Base-by-base conservation (phyloP, 2,113 vertebrate species). In the Onychostoma macrolepis region DNA sequence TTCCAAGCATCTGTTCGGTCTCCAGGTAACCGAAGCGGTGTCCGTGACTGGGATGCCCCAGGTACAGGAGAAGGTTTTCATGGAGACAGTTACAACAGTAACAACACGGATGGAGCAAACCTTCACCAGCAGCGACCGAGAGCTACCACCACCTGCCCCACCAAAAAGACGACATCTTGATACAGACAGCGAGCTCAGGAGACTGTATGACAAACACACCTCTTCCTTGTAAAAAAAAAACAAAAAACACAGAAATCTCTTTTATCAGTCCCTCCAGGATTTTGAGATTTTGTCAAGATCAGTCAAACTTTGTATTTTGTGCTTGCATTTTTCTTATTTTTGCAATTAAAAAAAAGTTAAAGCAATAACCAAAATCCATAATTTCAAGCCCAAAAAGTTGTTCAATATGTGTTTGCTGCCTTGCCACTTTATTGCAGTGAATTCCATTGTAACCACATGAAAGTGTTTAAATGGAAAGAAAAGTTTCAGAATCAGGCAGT, bases 131-230 rank as follows among this genome's bases (percentile, higher is more conserved):
- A 21, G 56, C 0, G 93, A 94, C 88, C 95, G 96, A 84, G 96
- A 98, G 7, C 48, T 97, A 8, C 94, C 93, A 0, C 95, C 95
- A 4, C 96, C 97, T 0, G 96, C 97, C 33, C 97, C 96, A 0
- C 95, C 96, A 0, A 99, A 97, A 94, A 98, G 96, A 94, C 96
- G 96, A 41, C 95, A 98, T 93, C 89, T 96, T 87, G 96, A 96
- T 17, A 93, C 94, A 0, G 97, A 98, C 17, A 76, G 80, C 1
- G 97, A 97, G 92, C 93, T 94, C 84, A 96, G 94, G 93, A 95
- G 93, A 94, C 94, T 91, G 98, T 99, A 94, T 94, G 97, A 53
- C 41, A 71, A 67, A 33, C 21, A 30, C 17, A 41, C 11, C 9
- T 48, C 4, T 11, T 74, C 38, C 26, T 36, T 65, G 83, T 53